Evolutionary conservation across 2,888 invertebrate genomes (phyloP).

Genomic region (Caenorhabditis drosophilae): DNA sequence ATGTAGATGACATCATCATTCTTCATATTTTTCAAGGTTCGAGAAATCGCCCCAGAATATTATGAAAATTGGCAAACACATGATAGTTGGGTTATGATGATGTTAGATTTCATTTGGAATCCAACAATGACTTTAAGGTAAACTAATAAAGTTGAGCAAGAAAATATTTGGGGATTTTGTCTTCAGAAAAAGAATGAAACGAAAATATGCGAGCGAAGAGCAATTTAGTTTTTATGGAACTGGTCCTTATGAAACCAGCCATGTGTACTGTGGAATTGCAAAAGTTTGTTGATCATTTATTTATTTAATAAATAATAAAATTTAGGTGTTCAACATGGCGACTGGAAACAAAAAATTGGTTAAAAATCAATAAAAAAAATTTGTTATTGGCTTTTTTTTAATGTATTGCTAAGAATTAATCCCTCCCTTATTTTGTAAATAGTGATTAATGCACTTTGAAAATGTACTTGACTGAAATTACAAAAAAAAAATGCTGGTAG

Average conservation of each 20-base stretch:
- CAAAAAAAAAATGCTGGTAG: too few relatives aligned
- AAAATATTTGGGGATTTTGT: background rate
- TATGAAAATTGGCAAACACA: slow-evolving; percentile 92
- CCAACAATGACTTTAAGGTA: slow-evolving; percentile 93
- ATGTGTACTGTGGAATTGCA: slow-evolving; percentile 52
- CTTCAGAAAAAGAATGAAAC: slow-evolving; percentile 59
- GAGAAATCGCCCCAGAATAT: slow-evolving; percentile 89
- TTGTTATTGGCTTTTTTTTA: too few relatives aligned
- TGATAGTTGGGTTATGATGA: slow-evolving; percentile 86
- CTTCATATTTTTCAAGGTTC: slow-evolving; percentile 80
- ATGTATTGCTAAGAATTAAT: too few relatives aligned
- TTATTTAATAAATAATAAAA: too few relatives aligned
- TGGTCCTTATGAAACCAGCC: slow-evolving; percentile 60
- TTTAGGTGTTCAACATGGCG: too few relatives aligned
- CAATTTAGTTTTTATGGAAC: slow-evolving; percentile 66
- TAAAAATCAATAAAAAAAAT: too few relatives aligned
- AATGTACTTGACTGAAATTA: too few relatives aligned
- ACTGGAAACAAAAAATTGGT: too few relatives aligned
- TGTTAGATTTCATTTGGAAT: slow-evolving; percentile 92
- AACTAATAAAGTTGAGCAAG: slow-evolving; percentile 75
- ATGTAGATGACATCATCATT: too few relatives aligned
- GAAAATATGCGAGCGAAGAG: slow-evolving; percentile 59
- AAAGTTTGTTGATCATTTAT: slow-evolving; percentile 43
- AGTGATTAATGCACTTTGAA: too few relatives aligned
- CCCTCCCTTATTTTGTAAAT: too few relatives aligned